Evolutionary conservation across 2,797 vertebrate species (phyloP).

Genomic region (Acrossocheilus fasciatus): DNA sequence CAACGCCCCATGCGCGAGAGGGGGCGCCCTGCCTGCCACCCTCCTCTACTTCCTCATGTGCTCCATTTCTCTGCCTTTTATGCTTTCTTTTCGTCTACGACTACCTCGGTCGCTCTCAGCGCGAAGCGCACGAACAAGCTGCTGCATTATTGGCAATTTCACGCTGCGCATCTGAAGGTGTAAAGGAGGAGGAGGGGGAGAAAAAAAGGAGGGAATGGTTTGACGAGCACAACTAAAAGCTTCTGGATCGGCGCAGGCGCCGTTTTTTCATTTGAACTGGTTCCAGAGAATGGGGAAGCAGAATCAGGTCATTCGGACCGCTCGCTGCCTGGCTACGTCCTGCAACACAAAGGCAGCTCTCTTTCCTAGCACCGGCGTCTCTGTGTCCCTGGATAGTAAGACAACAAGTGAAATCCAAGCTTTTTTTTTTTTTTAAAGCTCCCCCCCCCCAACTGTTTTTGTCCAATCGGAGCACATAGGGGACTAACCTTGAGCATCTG

Average conservation of each 20-base stretch:
- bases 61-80: conserved; percentile 1
- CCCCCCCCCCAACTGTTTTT: not conserved
- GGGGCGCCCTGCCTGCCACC: conserved; percentile 9
- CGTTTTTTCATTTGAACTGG: conserved; percentile 67
- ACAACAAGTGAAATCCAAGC: conserved; percentile 42
- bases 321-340: conserved; percentile 74
- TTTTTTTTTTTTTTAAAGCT: not conserved
- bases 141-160: conserved; percentile 61
- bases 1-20: not conserved
- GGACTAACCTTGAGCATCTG: conserved; percentile 21
- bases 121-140: conserved; percentile 31
- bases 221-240: conserved; percentile 65
- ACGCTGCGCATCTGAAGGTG: conserved; percentile 61
- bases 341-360: conserved; percentile 76
- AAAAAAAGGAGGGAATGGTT: conserved; percentile 48
- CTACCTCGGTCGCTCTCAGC: not conserved
- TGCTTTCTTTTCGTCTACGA: not conserved
- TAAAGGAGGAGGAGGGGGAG: conserved; percentile 31
- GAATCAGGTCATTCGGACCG: conserved; percentile 81
- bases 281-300: conserved; percentile 67
- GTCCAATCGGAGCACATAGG: conserved; percentile 6
- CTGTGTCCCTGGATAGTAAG: conserved; percentile 34
- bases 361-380: conserved; percentile 52
- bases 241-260: conserved; percentile 58
- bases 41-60: conserved; percentile 15